Percentiles rank a stretch among this genome's conserved stretches.
Conservation (phyloP, 1,140 invertebrate genomes). For the Dendroctonus valens region DNA sequence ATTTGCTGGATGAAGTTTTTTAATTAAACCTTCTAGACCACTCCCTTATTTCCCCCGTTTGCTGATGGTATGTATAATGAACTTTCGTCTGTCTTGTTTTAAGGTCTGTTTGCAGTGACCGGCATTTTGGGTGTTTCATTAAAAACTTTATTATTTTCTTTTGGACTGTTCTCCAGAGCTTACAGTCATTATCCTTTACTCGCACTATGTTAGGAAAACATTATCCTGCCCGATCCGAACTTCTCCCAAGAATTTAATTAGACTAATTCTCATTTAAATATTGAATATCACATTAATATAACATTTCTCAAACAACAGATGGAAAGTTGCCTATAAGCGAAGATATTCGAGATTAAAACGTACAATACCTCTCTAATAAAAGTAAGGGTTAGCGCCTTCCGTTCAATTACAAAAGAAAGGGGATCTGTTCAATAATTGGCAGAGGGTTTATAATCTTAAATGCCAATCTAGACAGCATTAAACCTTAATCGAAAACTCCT, state of each 20-base stretch:
- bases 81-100: conserved; percentile 8
- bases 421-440: conserved; percentile 32
- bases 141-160: no score
- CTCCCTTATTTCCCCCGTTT: conserved; percentile 13
- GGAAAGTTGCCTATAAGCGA: background rate
- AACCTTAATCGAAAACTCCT: conserved; percentile 34
- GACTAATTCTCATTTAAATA: no score
- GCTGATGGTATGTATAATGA: conserved; percentile 12
- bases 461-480: conserved; percentile 33
- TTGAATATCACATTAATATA: no score
- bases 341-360: conserved; percentile 13
- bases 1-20: conserved; percentile 26
- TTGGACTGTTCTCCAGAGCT: no score
- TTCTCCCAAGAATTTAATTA: no score
- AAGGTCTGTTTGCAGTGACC: conserved; percentile 5
- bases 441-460: conserved; percentile 35
- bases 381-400: conserved; percentile 30
- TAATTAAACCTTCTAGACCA: conserved; percentile 18
- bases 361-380: conserved; percentile 22
- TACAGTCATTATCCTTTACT: no score
- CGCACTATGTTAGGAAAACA: no score
- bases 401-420: conserved; percentile 34
- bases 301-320: no score
- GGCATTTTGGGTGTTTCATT: no score
- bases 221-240: no score